Conservation (phyloP, 2,888 invertebrate genomes). For the Rhagophthalmus giganteus region DNA sequence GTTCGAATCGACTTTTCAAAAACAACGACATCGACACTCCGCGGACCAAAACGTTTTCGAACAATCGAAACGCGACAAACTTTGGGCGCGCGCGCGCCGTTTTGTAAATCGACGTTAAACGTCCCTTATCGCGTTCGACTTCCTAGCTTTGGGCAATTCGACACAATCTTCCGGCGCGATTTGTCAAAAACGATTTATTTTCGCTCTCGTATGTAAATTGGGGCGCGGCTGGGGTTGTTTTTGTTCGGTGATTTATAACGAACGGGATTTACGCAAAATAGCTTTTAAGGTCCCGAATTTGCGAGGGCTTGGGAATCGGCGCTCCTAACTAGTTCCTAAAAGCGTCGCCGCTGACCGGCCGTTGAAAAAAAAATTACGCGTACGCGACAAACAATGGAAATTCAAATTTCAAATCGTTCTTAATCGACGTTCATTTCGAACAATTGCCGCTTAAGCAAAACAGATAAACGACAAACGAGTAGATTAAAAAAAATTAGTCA, state of each 20-base stretch:
- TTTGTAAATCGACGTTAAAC: too few relatives aligned
- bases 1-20: too few relatives aligned
- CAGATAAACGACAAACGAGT: too few relatives aligned
- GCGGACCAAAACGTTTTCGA: too few relatives aligned
- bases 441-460: too few relatives aligned
- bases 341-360: slow-evolving; percentile 14
- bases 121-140: not conserved
- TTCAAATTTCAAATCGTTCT: slow-evolving; percentile 8
- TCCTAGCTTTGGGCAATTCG: slow-evolving; percentile 8
- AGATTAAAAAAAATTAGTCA: too few relatives aligned
- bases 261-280: slow-evolving; percentile 27
- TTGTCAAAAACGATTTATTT: slow-evolving; percentile 30
- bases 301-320: not conserved
- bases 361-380: slow-evolving; percentile 15
- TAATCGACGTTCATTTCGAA: not conserved
- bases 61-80: not conserved
- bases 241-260: slow-evolving; percentile 25
- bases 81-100: too few relatives aligned
- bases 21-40: too few relatives aligned
- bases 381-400: slow-evolving; percentile 19
- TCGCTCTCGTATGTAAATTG: slow-evolving; percentile 27
- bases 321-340: too few relatives aligned
- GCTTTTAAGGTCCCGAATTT: slow-evolving; percentile 20
- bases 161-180: slow-evolving; percentile 23
- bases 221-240: slow-evolving; percentile 19